Conservation (phyloP, 2,797 vertebrate species). For the Delichon dasypus region DNA sequence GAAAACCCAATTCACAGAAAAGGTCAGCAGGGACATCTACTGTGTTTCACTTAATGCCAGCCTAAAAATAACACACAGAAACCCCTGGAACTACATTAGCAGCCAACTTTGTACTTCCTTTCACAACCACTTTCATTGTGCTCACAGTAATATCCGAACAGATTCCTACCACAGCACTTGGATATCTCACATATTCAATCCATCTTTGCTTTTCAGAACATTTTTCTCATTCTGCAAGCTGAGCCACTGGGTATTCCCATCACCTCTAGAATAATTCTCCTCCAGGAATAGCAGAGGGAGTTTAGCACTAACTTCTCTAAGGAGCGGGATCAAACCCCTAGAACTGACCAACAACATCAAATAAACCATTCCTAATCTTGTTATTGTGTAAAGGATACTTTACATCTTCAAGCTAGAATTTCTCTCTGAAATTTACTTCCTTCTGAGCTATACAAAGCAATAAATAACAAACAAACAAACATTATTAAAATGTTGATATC, state of each 20-base stretch:
- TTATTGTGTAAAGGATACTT: neutral
- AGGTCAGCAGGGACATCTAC: slow-evolving; percentile 1
- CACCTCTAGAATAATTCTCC: neutral
- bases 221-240: neutral
- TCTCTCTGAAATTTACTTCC: no score
- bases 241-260: neutral
- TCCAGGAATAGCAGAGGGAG: neutral
- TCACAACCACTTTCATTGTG: neutral
- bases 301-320: neutral
- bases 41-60: neutral
- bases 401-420: fast-evolving
- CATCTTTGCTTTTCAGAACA: neutral
- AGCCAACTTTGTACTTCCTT: neutral
- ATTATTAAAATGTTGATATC: neutral
- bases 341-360: neutral
- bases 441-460: neutral
- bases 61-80: neutral
- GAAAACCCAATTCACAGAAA: neutral
- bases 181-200: neutral
- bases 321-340: neutral
- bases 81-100: neutral
- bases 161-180: neutral
- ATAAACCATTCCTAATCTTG: neutral
- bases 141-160: neutral
- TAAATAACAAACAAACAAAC: neutral